These are phyloP conservation scores for Belonocnema kinseyi DNA, from an alignment of 1,140 invertebrate species.

Conservation along the genomic window DNA sequence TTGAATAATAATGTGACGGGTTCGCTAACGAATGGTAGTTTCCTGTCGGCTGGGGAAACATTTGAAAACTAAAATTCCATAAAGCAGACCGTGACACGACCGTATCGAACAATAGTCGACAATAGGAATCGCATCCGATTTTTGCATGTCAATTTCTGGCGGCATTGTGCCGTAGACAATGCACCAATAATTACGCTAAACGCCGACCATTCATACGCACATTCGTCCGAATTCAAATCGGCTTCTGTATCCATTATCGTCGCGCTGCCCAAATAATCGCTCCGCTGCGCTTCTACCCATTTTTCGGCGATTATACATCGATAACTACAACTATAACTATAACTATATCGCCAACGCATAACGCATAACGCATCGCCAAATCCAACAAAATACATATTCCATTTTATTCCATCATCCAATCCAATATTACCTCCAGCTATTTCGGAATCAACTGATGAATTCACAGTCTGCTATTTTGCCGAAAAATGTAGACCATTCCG, in stretches of 20 bases:
- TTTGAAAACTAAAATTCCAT: conserved; percentile 61
- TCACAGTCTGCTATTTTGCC: neutral
- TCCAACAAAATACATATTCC: neutral
- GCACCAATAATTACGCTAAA: conserved; percentile 75
- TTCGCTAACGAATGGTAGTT: conserved; percentile 47
- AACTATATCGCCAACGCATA: neutral
- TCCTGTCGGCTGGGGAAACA: conserved; percentile 52
- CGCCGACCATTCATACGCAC: conserved; percentile 73
- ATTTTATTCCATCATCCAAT: conserved; percentile 31
- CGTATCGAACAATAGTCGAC: conserved; percentile 70
- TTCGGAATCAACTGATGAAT: conserved; percentile 13
- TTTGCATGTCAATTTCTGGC: conserved; percentile 74
- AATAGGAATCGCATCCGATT: conserved; percentile 74
- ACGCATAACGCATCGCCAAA: conserved; percentile 1
- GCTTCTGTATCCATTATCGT: conserved; percentile 74
- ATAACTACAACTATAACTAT: conserved; percentile 34
- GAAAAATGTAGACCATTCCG: neutral
- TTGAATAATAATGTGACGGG: conserved; percentile 25
- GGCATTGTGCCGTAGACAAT: conserved; percentile 75
- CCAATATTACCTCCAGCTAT: conserved; percentile 3
- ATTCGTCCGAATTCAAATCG: conserved; percentile 73
- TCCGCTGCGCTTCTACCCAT: conserved; percentile 60
- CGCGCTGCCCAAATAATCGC: conserved; percentile 69
- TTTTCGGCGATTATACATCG: conserved; percentile 56
- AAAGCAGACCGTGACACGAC: conserved; percentile 43